Evolutionary conservation across 2,888 invertebrate species (phyloP), one percentile per base, ranked within the genome.

Genomic region (Criorhina ranunculi): DNA sequence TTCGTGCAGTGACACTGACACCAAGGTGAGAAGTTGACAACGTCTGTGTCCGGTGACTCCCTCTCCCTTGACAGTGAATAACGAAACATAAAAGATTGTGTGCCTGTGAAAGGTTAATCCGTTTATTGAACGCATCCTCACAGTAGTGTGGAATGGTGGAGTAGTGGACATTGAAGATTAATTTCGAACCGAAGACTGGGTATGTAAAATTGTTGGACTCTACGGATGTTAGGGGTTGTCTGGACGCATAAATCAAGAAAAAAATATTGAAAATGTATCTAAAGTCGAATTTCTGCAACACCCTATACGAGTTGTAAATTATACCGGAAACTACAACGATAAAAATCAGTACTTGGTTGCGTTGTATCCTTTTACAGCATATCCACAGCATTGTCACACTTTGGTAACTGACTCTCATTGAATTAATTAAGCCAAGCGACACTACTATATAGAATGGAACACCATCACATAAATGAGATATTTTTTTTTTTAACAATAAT

Each of bases 391-490:
- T 11, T 73, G 79, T 73, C 72, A 80, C 80, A 73, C 80, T 80
- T 80, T 83, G 78, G 72, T 67, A 78, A 78, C 82, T 15, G 72
- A 67, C 66, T 78, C 66, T 78, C 67, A 67, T 72, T 78, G 78
- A 78, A 83, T 78, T 81, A 78, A 83, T 78, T 83, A 83, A 77
- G 17, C 60, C 66, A 46, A 49, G 82, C 73, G 82, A 78, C 66
- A 60, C 24, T 24, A 11, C 53, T n/a, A n/a, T n/a, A 19, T 69
- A 19, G 72, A 62, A 83, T 46, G 12, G 66, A 67, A 37, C 77
- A 31, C 37, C 46, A 35, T 12, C 42, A 67, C 55, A 76, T 19
- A 40, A 42, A 31, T 42, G 33, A 40, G 17, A 51, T 15, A 66
- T 29, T 12, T 17, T 35, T 37, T 57, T 57, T 59, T 37, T 35